phyloP scores from a whole-genome alignment of 2,888 invertebrate genomes.

The Mesorhabditis belari region DNA sequence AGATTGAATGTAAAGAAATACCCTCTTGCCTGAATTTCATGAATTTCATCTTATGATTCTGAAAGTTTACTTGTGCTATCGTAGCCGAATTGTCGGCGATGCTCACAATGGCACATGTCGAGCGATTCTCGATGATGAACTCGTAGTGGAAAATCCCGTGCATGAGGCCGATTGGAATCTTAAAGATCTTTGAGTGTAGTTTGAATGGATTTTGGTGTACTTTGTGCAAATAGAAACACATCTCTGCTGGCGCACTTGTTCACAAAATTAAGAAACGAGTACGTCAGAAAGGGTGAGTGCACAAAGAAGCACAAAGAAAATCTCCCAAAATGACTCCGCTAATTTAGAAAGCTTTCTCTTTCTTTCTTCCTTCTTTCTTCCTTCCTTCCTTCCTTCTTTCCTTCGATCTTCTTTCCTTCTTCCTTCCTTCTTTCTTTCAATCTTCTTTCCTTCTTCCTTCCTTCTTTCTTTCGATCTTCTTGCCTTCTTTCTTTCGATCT shows the following conservation, averaged over 20 bases:
- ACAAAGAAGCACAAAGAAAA: too few species aligned
- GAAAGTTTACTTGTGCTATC: slow-evolving; percentile 20
- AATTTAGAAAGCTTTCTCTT: too few species aligned
- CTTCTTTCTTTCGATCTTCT: too few species aligned
- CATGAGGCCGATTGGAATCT: slow-evolving; percentile 33
- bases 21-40: slow-evolving; percentile 27
- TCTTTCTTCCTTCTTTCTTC: too few species aligned
- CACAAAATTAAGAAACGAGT: neutral
- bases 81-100: slow-evolving; percentile 39
- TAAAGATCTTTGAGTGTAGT: too few species aligned
- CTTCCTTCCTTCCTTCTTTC: too few species aligned
- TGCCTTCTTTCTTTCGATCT: too few species aligned
- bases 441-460: too few species aligned
- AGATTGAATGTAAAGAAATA: slow-evolving; percentile 73
- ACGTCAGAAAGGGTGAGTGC: too few species aligned
- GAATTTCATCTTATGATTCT: neutral
- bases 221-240: too few species aligned
- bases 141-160: slow-evolving; percentile 40
- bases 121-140: slow-evolving; percentile 45
- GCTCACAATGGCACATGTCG: slow-evolving; percentile 43
- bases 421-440: slow-evolving; percentile 1
- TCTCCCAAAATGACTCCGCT: too few species aligned
- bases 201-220: too few species aligned
- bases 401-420: neutral
- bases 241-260: neutral